Base-by-base conservation (phyloP, 2,888 invertebrate species). In the Shargacucullia verbasci region DNA sequence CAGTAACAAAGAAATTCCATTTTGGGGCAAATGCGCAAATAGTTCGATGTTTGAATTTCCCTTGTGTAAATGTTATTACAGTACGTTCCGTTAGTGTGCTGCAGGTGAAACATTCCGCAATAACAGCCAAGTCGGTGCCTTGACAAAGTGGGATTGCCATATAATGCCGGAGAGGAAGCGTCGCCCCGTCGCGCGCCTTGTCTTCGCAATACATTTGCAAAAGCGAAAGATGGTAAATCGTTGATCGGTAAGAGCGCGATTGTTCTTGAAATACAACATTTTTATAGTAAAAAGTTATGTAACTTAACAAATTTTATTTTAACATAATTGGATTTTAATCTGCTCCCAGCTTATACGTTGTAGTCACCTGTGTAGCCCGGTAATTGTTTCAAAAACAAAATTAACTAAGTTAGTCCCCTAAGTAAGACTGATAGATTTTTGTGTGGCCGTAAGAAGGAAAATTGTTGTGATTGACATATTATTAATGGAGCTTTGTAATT, bases 41-140 rank as follows among this genome's bases (percentile, higher is more conserved):
- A 92, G 90, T 92, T 92, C 88, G 91, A 91, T 87, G 88, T 91
- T 90, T 88, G 91, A 89, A 92, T 92, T 92, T 92, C 91, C 90
- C 92, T 73, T 88, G 92, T 90, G 92, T 91, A 92, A 92, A 92
- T 91, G 88, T 92, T 92, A 89, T 91, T 90, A 89, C 87, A 85
- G 85, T 80, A 79, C 84, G 85, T 83, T 79, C 71, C 52, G 78
- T 80, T 81, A 83, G 83, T 80, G 83, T 81, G 83, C 83, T 90
- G 88, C 88, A 89, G 87, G 87, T 87, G 85, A 90, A 89, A 88
- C 90, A 89, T 87, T 85, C 82, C 82, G 85, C 87, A 86, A 87
- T 88, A 87, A 86, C 84, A 82, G 82, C 76, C 84, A 76, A 80
- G 74, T 80, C 75, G 79, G 66, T 70, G 70, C 72, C 75, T 79